A percentile compares a stretch with the other conserved stretches of the same genome.
These are phyloP conservation scores for Drosophila willistoni DNA, from an alignment of 1,140 invertebrate genomes.

Conservation along the genomic window DNA sequence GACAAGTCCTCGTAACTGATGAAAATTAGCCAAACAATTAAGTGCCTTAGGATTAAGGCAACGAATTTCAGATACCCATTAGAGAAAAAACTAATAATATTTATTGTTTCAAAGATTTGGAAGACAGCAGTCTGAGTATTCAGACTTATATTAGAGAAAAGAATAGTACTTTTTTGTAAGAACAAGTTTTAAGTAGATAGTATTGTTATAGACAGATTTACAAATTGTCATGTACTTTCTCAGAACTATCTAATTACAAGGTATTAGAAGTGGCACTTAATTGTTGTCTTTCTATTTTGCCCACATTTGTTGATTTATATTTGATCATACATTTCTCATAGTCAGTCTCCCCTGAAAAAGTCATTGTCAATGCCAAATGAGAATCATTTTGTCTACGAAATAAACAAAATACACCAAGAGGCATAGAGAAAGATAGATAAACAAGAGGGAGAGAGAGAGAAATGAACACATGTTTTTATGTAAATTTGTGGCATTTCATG, in stretches of 20 bases:
- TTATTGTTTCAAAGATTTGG: too few relatives aligned
- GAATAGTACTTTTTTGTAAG: too few relatives aligned
- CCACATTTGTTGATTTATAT: constrained; percentile 32
- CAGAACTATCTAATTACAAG: neutral
- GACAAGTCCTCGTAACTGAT: neutral
- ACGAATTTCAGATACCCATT: neutral
- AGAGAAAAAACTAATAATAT: neutral
- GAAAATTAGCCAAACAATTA: constrained; percentile 8
- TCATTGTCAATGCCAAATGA: constrained; percentile 80
- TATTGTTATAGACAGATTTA: too few relatives aligned
- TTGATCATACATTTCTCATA: constrained; percentile 40
- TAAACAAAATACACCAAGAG: constrained; percentile 16
- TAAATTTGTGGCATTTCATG: constrained; percentile 55
- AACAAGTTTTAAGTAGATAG: too few relatives aligned
- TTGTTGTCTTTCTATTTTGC: constrained; percentile 28
- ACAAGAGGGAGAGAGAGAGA: constrained; percentile 14
- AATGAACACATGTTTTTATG: constrained; percentile 36
- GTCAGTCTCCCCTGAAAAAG: constrained; percentile 38
- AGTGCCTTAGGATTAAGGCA: neutral
- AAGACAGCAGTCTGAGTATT: too few relatives aligned
- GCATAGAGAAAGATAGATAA: constrained; percentile 20
- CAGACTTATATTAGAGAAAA: too few relatives aligned
- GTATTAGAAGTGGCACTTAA: neutral
- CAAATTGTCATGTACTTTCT: neutral
- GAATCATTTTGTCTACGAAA: constrained; percentile 62